Base-by-base conservation (phyloP, 2,888 invertebrate species). In the Chorisops tibialis region DNA sequence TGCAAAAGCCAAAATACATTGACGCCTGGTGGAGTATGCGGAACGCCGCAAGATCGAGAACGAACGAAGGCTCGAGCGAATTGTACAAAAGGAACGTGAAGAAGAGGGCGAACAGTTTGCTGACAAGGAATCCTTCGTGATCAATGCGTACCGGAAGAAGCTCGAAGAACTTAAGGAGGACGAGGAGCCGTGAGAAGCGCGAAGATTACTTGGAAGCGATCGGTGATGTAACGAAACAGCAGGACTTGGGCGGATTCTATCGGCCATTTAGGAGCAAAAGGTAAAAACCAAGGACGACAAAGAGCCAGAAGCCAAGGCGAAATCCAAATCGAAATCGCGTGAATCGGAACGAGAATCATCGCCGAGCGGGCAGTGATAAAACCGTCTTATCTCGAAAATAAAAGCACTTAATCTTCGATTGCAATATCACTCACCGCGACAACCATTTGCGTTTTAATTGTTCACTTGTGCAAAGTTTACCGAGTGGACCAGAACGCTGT, bases 121-220 rank as follows among this genome's bases (percentile, higher is more conserved):
- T 61, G 97, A 96, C 73, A 98, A 98, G 76, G 98, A 99, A 78
- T 88, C 91, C 2, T 99, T 96, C 82, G 94, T 99, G 0, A 99
- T 98, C 0, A 84, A 91, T 1, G 87, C 96, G 0, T 99, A 99
- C 77, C 88, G 91, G 69, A 88, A 93, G 74, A 97, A 97, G 78
- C 81, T 98, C 70, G 91, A 95, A 75, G 95, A 97, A 77, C 82
- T 94, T 77, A 86, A 87, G 65, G 82, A 86, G 71, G 83, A 91
- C 69, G 93, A 96, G 73, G 93, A 93, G 72, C 87, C n/a, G 87
- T 72, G 94, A 96, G 72, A 85, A 86, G 73, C 82, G 87, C 12
- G 88, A 91, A 76, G 93, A 92, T 67, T 87, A 88, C 73, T 79
- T 96, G 61, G 97, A 98, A 81, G 82, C 84, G 37, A 87, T 93